Conservation (phyloP, 2,113 vertebrate genomes). For the Malaclemys terrapin region DNA sequence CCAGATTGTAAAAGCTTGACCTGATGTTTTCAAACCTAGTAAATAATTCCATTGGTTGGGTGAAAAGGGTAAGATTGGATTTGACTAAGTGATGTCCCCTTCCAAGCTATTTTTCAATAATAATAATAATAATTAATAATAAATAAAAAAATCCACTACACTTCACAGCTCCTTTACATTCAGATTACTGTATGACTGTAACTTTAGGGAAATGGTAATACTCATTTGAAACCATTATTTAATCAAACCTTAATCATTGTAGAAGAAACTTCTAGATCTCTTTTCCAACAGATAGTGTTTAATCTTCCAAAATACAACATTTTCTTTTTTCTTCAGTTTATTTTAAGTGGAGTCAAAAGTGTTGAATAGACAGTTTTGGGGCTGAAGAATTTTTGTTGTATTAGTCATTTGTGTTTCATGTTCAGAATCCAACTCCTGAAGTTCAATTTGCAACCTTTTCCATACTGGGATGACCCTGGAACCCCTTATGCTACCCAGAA, state of each 20-base stretch:
- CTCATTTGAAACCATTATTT: background rate
- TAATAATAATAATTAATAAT: no score
- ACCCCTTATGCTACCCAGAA: background rate
- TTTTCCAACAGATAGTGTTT: accelerated
- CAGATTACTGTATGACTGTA: background rate
- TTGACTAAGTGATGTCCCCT: background rate
- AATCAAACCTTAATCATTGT: background rate
- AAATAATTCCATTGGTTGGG: background rate
- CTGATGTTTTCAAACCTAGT: background rate
- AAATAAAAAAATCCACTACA: background rate
- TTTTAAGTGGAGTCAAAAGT: background rate
- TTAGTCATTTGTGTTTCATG: background rate
- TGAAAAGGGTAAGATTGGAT: background rate
- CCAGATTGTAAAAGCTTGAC: background rate
- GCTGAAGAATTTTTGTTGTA: background rate
- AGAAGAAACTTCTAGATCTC: background rate
- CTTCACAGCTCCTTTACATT: background rate
- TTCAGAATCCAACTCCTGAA: background rate
- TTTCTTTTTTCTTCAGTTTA: background rate
- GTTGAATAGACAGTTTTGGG: background rate
- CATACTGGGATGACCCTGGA: background rate
- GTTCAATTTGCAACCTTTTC: background rate
- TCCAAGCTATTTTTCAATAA: background rate
- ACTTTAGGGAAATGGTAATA: background rate
- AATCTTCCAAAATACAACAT: accelerated